Evolutionary conservation across 2,113 vertebrate species (phyloP).

Genomic region (Semnopithecus entellus): DNA sequence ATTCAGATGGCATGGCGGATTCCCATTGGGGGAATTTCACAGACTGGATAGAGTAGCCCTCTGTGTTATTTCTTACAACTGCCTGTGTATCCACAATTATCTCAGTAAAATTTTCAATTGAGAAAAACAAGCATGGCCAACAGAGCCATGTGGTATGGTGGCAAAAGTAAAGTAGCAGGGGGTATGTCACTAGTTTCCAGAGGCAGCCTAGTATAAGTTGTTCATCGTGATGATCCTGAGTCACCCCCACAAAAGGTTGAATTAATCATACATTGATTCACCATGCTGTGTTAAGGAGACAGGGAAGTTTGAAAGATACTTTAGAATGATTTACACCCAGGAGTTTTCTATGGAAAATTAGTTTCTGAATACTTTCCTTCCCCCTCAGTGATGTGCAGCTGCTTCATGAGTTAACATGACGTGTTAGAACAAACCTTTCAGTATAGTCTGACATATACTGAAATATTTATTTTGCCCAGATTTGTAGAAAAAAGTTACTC

Average conservation of each 20-base stretch:
- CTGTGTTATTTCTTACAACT: background rate
- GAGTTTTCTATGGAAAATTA: background rate
- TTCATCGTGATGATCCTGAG: constrained; percentile 53
- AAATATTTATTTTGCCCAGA: constrained; percentile 9
- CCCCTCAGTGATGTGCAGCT: background rate
- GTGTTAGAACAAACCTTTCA: background rate
- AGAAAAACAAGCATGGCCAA: background rate
- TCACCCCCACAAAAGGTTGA: constrained; percentile 16
- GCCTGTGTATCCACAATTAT: background rate
- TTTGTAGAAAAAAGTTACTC: background rate
- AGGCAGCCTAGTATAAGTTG: constrained; percentile 7
- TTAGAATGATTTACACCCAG: background rate
- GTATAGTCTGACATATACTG: background rate
- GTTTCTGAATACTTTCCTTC: background rate
- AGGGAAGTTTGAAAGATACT: constrained; percentile 37
- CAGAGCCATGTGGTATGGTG: background rate
- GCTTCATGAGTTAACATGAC: background rate
- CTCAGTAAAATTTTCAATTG: background rate
- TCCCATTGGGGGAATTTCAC: background rate
- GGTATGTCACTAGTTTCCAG: background rate
- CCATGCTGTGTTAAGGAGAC: background rate
- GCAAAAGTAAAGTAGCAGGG: background rate
- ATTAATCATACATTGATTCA: constrained; percentile 63
- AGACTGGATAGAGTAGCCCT: background rate
- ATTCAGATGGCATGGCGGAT: no score